Conservation (phyloP, 1,140 invertebrate species). For the Epicauta chinensis region DNA sequence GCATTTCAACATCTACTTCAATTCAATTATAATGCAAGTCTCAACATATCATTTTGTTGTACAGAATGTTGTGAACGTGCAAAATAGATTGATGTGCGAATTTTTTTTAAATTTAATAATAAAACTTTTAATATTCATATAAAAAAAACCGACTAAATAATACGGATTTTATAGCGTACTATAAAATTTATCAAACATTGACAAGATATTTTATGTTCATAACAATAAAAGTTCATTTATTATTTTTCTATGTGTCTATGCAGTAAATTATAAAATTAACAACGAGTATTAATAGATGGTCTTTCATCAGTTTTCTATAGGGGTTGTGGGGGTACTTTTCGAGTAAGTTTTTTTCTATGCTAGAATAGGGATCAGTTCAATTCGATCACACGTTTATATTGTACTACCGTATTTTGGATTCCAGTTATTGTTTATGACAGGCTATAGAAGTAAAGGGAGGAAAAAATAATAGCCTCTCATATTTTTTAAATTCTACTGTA, state of each 20-base stretch:
- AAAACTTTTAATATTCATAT: too few relatives aligned
- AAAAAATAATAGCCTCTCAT: constrained; percentile 25
- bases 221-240: neutral
- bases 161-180: too few relatives aligned
- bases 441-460: constrained; percentile 17
- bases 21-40: too few relatives aligned
- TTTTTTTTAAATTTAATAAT: too few relatives aligned
- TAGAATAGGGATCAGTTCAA: constrained; percentile 2
- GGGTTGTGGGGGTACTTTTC: constrained; percentile 6
- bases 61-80: too few relatives aligned
- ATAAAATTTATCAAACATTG: too few relatives aligned
- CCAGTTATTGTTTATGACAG: constrained; percentile 25
- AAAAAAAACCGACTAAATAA: too few relatives aligned
- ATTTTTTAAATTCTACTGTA: constrained; percentile 26
- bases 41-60: too few relatives aligned
- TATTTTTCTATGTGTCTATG: neutral
- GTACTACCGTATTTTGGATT: constrained; percentile 15
- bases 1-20: constrained; percentile 7
- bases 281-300: neutral
- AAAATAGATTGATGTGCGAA: too few relatives aligned
- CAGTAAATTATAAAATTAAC: neutral
- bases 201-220: too few relatives aligned
- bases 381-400: constrained; percentile 7
- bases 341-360: constrained; percentile 1
- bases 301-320: neutral